A percentile compares a stretch with the other conserved stretches of the same genome.
phyloP scores from a whole-genome alignment of 2,797 vertebrate species.

The Sitta carolinensis region DNA sequence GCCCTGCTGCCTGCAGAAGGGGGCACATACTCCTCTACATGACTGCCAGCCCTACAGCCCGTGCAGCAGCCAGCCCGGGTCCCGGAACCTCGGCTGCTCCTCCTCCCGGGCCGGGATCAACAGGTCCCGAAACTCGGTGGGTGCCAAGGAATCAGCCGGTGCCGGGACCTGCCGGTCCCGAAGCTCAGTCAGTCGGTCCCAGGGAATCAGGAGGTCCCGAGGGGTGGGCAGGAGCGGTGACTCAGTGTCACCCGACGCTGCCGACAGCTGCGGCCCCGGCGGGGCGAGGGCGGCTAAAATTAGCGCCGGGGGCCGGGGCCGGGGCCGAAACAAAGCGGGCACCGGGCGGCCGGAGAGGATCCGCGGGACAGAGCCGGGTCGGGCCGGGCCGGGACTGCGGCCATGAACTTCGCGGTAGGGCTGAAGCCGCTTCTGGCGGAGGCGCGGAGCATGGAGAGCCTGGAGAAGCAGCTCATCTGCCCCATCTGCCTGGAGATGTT shows the following conservation, averaged over 20 bases:
- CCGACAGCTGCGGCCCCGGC: slow-evolving; percentile 61
- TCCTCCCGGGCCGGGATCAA: background rate
- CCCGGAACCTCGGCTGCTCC: fast-evolving
- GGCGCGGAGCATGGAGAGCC: slow-evolving; percentile 84
- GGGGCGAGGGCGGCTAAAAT: slow-evolving; percentile 50
- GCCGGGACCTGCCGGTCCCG: background rate
- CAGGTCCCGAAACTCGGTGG: background rate
- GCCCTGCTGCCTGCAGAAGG: background rate
- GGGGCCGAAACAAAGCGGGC: background rate
- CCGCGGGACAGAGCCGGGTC: background rate
- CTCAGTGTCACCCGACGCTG: slow-evolving; percentile 69
- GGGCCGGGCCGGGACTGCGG: background rate
- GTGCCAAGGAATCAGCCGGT: background rate
- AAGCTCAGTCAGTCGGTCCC: background rate
- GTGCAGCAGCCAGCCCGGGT: background rate
- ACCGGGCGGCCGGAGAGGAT: background rate
- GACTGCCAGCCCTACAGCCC: background rate
- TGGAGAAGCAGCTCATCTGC: slow-evolving; percentile 96
- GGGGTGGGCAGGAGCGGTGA: slow-evolving; percentile 3
- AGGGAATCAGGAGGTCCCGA: background rate
- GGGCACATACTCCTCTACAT: fast-evolving
- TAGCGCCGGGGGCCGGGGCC: background rate
- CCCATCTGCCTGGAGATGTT: slow-evolving; percentile 97
- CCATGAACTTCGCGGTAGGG: slow-evolving; percentile 86
- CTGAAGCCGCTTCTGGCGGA: slow-evolving; percentile 83